Evolutionary conservation across 92 coral and sea anemone genomes (phyloP).

Genomic region (Pocillopora grandis): DNA sequence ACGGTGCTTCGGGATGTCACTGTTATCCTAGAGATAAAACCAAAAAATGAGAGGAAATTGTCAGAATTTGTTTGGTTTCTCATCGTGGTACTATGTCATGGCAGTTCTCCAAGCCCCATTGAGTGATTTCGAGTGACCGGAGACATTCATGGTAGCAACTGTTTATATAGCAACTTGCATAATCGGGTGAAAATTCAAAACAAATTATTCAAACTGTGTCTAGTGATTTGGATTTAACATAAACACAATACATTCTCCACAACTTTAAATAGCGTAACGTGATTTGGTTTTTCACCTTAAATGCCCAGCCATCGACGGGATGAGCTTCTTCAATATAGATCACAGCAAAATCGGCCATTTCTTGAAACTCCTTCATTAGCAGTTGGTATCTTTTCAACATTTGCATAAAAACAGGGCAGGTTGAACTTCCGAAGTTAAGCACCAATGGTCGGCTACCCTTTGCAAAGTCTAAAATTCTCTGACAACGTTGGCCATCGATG

Average conservation of each 20-base stretch:
- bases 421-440: slow-evolving; percentile 73
- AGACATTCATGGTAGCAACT: neutral
- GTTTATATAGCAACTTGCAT: neutral
- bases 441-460: slow-evolving; percentile 62
- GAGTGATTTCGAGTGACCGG: neutral
- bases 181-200: neutral
- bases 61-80: neutral
- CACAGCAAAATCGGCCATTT: slow-evolving; percentile 84
- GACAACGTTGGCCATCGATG: slow-evolving; percentile 45
- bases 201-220: neutral
- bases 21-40: slow-evolving; percentile 2
- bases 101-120: slow-evolving; percentile 3
- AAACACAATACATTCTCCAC: neutral
- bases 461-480: slow-evolving; percentile 58
- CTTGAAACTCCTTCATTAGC: slow-evolving; percentile 62
- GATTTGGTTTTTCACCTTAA: slow-evolving; percentile 65
- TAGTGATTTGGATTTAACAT: neutral
- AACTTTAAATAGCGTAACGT: neutral
- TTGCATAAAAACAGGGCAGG: slow-evolving; percentile 68
- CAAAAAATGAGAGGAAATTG: neutral
- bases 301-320: slow-evolving; percentile 93
- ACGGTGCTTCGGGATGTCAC: slow-evolving; percentile 40
- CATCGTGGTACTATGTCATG: neutral
- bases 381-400: slow-evolving; percentile 47
- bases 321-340: slow-evolving; percentile 93